These are phyloP conservation scores for Nymphicus hollandicus DNA, from an alignment of 2,113 vertebrate species.

Conservation along the genomic window DNA sequence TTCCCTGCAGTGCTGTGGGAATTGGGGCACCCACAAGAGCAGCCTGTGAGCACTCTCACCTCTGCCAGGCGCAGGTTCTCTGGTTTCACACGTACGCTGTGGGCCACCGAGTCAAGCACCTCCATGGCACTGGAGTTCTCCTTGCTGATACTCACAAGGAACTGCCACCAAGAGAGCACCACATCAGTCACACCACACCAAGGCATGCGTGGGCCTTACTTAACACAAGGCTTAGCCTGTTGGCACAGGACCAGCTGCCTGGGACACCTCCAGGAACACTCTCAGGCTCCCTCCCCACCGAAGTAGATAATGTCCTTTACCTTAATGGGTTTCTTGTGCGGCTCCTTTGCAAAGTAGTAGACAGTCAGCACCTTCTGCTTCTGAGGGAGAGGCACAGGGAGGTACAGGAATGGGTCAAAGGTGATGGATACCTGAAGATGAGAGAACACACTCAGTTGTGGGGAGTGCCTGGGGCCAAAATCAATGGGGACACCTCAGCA, in stretches of 20 bases:
- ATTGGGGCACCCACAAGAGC: neutral
- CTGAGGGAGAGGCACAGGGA: constrained; percentile 94
- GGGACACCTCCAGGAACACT: neutral
- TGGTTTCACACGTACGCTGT: constrained; percentile 85
- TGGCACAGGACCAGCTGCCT: neutral
- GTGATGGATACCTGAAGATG: constrained; percentile 92
- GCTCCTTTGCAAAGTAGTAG: constrained; percentile 94
- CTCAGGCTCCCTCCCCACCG: neutral
- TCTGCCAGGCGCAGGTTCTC: constrained; percentile 91
- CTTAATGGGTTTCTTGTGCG: constrained; percentile 96
- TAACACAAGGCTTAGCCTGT: neutral
- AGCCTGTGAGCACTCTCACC: constrained; percentile 62
- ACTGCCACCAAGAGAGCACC: constrained; percentile 70
- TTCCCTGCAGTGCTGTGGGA: neutral
- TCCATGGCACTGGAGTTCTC: constrained; percentile 92
- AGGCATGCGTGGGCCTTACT: accelerated
- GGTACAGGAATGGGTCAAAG: constrained; percentile 96
- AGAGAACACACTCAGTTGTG: neutral
- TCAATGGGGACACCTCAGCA: neutral
- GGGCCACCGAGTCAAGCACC: constrained; percentile 90
- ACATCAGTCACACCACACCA: neutral
- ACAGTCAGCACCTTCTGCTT: constrained; percentile 96
- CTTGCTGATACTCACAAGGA: constrained; percentile 95
- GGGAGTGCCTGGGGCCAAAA: neutral
- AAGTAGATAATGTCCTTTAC: constrained; percentile 63